Base-by-base conservation (phyloP, 1,140 invertebrate genomes). In the Achroia grisella region DNA sequence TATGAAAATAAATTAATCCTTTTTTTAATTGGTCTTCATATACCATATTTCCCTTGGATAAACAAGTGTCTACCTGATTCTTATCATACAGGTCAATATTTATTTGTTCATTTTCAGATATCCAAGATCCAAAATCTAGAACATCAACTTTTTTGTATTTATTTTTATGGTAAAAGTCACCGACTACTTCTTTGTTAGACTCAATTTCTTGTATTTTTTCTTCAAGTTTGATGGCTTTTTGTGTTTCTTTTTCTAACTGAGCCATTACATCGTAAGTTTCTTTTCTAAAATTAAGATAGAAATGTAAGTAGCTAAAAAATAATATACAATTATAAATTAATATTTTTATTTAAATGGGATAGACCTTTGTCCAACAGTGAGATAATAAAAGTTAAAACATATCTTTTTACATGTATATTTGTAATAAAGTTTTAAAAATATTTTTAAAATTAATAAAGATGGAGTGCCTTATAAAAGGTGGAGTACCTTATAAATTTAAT, bases 231-330 rank as follows among this genome's bases (percentile, higher is more conserved):
- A 33, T 40, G 47, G 66, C 63, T 60, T 77, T 86, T 65, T 74
- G 44, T 28, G 67, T 61, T 64, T 81, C 76, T 48, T 70, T 58
- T n/a, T 61, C 54, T 15, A 87, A 50, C 53, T 86, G 65, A 30
- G 65, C 41, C 56, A 84, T 74, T 12, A 85, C 56, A 15, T 78
- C 60, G 49, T 71, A 75, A 8, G 78, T 83, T 71, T 86, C 82
- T 52, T 76, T 85, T 46, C 83, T 87, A 48, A 11, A 68, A 74
- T 10, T 1, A 37, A 15, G 4, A 10, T 15, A 37, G 5, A n/a
- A 10, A 17, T 8, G 11, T 2, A 11, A 2, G 12, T 11, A 34
- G 6, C 6, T 34, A 2, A 11, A 34, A 34, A n/a, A n/a, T n/a
- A n/a, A n/a, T n/a, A n/a, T n/a, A n/a, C n/a, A n/a, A n/a, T n/a